Conservation (phyloP, 2,888 invertebrate species). For the Torymus aiolomorphi region DNA sequence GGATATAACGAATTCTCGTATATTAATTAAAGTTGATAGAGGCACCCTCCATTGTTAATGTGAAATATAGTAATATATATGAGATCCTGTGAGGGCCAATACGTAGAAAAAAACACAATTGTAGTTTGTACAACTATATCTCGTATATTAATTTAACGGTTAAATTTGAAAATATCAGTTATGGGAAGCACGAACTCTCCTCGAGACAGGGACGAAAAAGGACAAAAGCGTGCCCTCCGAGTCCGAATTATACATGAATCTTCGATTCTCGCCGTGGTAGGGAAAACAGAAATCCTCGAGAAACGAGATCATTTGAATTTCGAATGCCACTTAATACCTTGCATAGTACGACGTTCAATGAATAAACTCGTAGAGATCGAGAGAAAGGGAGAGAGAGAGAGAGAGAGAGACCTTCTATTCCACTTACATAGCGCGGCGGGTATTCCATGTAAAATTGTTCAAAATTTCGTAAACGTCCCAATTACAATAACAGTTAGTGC, state of each 20-base stretch:
- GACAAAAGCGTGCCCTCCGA: neutral
- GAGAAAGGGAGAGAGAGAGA: too few species aligned
- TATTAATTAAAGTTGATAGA: too few species aligned
- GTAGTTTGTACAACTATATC: too few species aligned
- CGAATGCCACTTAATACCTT: conserved; percentile 16
- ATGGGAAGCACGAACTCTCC: neutral
- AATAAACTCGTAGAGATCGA: neutral
- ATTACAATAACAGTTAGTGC: too few species aligned
- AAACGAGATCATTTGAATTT: conserved; percentile 37
- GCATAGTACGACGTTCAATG: neutral
- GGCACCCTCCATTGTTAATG: too few species aligned
- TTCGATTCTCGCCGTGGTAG: neutral
- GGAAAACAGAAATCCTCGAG: conserved; percentile 17
- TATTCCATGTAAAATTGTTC: neutral
- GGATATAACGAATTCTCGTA: neutral
- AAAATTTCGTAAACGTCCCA: neutral
- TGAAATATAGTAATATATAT: too few species aligned
- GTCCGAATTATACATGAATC: conserved; percentile 16
- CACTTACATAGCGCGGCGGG: neutral
- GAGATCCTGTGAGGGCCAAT: too few species aligned
- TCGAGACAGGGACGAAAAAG: neutral
- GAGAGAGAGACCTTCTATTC: neutral
- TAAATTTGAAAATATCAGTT: neutral
- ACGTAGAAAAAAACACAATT: too few species aligned
- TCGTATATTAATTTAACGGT: neutral